Evolutionary conservation across 1,140 invertebrate genomes (phyloP), one percentile per base, ranked within the genome.

Genomic region (Drosophila rufa): DNA sequence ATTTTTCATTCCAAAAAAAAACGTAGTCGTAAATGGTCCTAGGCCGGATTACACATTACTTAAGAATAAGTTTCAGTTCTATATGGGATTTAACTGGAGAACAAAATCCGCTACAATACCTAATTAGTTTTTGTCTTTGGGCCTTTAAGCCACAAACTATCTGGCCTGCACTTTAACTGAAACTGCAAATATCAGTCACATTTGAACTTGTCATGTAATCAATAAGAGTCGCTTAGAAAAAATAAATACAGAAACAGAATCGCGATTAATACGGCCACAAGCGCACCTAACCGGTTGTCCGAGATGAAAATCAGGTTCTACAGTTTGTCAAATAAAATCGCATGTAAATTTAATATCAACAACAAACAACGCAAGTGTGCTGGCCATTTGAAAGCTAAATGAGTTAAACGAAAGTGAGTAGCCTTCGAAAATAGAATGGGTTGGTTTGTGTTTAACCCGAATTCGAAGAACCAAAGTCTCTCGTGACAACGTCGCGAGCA

Each of bases 221-320:
- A 79, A 79, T 55, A 33, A 43, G 64, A 56, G 48, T 50, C 47
- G 46, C 46, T 79, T 65, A 43, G 51, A 53, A 60, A 55, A 80
- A 60, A 36, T 36, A 56, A 79, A 33, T 25, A 56, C 51, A 38
- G 51, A 55, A 62, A 62, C 65, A 57, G 57, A 47, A 77, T 78
- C 55, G 75, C 74, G 66, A 77, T 62, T 78, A 69, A 60, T 60
- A 77, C 38, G 48, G 71, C 50, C 51, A 50, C 14, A 40, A 25
- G 40, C 59, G 55, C 66, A 75, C 80, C 68, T 73, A 79, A 89
- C 84, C 84, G 84, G 84, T 89, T 89, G 58, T 56, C 47, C 48
- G 67, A 66, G 78, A 67, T 58, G 33, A 67, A 86, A 82, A 90
- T 66, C 83, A 89, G 83, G 83, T 87, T 87, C 80, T 87, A 83